These are phyloP conservation scores for Cremastobaeus sp. DNA, from an alignment of 2,888 invertebrate genomes.

Conservation along the genomic window DNA sequence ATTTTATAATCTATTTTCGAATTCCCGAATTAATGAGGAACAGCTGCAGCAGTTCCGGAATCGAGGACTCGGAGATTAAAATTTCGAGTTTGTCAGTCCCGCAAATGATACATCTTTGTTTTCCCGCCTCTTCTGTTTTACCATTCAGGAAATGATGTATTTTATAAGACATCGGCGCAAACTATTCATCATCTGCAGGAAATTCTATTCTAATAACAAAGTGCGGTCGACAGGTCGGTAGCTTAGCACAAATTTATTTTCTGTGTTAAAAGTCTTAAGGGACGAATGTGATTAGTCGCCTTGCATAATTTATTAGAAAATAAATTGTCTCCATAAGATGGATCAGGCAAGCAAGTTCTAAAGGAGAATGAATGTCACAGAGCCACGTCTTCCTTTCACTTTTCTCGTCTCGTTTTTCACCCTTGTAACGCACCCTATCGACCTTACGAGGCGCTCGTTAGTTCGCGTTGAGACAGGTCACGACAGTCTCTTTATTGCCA, in stretches of 20 bases:
- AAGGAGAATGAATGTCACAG: constrained; percentile 56
- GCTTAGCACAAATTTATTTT: constrained; percentile 57
- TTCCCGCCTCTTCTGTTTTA: constrained; percentile 17
- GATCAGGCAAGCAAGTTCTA: constrained; percentile 40
- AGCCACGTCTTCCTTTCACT: constrained; percentile 54
- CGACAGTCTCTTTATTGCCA: constrained; percentile 58
- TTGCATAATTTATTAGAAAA: constrained; percentile 59
- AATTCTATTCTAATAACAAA: constrained; percentile 57
- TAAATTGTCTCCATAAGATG: constrained; percentile 52
- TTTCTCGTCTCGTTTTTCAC: constrained; percentile 60
- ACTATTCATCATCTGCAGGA: constrained; percentile 48
- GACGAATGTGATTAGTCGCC: constrained; percentile 54
- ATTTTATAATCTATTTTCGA: constrained; percentile 40
- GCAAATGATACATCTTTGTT: constrained; percentile 37
- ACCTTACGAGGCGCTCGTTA: constrained; percentile 59
- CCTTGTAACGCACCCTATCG: constrained; percentile 58
- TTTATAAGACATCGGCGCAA: constrained; percentile 31
- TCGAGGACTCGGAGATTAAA: constrained; percentile 10
- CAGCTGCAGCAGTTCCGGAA: neutral
- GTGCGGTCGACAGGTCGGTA: constrained; percentile 35
- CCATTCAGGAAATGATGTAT: constrained; percentile 18
- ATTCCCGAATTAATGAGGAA: constrained; percentile 3
- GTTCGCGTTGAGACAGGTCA: constrained; percentile 64
- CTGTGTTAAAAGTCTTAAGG: constrained; percentile 52
- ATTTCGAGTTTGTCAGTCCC: constrained; percentile 29